Conservation (phyloP, 2,888 invertebrate species). For the Morpho deidamia region DNA sequence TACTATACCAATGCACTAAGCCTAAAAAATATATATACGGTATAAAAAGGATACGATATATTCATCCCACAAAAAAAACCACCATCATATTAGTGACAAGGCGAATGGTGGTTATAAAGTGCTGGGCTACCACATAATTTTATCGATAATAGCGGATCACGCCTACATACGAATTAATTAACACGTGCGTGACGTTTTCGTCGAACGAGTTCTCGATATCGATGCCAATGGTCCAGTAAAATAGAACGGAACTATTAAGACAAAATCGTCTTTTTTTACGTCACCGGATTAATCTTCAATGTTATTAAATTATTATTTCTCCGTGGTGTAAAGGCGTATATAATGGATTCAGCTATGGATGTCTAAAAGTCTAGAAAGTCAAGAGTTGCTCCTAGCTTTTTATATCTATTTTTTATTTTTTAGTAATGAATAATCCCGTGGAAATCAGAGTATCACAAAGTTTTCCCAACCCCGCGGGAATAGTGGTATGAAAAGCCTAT, state of each 20-base stretch:
- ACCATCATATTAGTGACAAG: slow-evolving; percentile 41
- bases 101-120: slow-evolving; percentile 60
- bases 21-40: slow-evolving; percentile 2
- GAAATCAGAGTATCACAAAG: too few relatives aligned
- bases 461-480: too few relatives aligned
- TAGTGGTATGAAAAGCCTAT: too few relatives aligned
- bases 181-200: slow-evolving; percentile 56
- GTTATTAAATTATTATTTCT: slow-evolving; percentile 43
- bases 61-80: slow-evolving; percentile 2
- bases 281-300: slow-evolving; percentile 58
- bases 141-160: slow-evolving; percentile 66
- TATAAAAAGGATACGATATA: not conserved
- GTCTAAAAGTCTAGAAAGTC: too few relatives aligned
- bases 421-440: too few relatives aligned
- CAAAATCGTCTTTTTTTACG: slow-evolving; percentile 58
- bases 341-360: not conserved
- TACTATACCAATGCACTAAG: too few relatives aligned
- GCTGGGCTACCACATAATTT: slow-evolving; percentile 69
- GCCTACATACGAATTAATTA: slow-evolving; percentile 74
- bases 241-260: slow-evolving; percentile 62
- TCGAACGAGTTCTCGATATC: slow-evolving; percentile 59
- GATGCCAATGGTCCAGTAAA: slow-evolving; percentile 61
- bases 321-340: not conserved
- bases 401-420: too few relatives aligned
- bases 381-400: too few relatives aligned